A percentile compares a stretch with the other conserved stretches of the same genome.
phyloP scores from a whole-genome alignment of 2,113 vertebrate species.

The Lophochroa leadbeateri region DNA sequence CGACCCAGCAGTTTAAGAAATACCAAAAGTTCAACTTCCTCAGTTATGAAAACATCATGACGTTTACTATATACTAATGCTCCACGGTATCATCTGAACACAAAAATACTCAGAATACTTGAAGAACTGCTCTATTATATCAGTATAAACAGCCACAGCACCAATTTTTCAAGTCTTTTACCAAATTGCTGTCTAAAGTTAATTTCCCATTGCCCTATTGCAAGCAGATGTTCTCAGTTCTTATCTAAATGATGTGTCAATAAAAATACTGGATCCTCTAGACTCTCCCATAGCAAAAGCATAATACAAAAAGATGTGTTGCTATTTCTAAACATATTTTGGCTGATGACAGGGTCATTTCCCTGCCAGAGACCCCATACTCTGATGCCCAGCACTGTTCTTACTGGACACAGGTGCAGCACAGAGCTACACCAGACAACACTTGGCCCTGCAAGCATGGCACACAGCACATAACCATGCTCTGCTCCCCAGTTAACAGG shows the following conservation, averaged over 20 bases:
- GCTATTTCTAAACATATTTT: neutral
- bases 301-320: neutral
- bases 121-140: neutral
- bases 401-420: neutral
- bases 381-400: neutral
- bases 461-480: fast-evolving
- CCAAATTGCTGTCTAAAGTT: neutral
- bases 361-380: neutral
- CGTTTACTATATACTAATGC: neutral
- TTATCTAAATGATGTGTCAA: neutral
- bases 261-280: neutral
- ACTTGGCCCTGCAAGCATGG: neutral
- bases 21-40: neutral
- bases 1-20: neutral
- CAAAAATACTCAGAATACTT: neutral
- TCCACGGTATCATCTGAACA: neutral
- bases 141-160: neutral
- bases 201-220: neutral
- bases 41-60: neutral
- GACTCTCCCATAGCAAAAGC: neutral
- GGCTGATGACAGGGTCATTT: neutral
- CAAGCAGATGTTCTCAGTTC: neutral
- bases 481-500: fast-evolving
- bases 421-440: neutral
- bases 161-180: neutral